phyloP scores from a whole-genome alignment of 2,797 vertebrate species.

The Sebastes nivosus region DNA sequence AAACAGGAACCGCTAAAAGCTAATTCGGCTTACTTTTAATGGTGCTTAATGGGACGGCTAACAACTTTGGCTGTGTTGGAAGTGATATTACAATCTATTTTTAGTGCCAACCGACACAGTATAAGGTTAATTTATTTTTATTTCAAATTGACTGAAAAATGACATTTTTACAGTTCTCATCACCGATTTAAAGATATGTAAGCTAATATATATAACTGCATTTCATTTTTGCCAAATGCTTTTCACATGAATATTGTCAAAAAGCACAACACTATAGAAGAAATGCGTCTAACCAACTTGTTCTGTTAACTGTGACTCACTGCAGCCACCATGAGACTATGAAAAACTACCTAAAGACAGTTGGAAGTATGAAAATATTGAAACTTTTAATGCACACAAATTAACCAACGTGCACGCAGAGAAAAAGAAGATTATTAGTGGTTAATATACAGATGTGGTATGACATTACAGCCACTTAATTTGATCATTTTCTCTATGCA shows the following conservation, averaged over 20 bases:
- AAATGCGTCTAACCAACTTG: accelerated
- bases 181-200: background rate
- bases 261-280: background rate
- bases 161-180: background rate
- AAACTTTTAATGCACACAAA: background rate
- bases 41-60: no score
- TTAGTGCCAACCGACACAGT: background rate
- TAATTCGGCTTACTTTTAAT: background rate
- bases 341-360: background rate
- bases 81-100: background rate
- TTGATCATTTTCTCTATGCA: background rate
- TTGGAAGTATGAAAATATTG: background rate
- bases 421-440: no score
- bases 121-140: no score
- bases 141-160: background rate
- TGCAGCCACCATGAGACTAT: background rate
- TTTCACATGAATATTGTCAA: background rate
- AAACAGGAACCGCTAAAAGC: background rate
- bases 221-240: background rate
- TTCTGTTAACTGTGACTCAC: background rate
- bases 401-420: background rate
- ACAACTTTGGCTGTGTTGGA: background rate
- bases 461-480: background rate
- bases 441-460: background rate
- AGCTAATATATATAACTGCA: background rate